phyloP scores from a whole-genome alignment of 2,797 vertebrate genomes.

The Knipowitschia caucasica region DNA sequence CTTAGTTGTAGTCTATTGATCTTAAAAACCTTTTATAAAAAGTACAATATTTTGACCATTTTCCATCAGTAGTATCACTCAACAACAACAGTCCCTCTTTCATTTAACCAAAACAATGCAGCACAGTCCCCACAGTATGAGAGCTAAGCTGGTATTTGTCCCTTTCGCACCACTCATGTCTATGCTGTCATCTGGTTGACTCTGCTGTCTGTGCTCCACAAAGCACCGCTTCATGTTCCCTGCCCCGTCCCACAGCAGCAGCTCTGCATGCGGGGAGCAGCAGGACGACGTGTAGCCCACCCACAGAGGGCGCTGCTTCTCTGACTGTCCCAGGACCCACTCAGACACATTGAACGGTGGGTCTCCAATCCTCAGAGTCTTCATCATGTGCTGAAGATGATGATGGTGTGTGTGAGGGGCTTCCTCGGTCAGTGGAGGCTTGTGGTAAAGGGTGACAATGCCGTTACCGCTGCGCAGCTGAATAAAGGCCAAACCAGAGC shows the following conservation, averaged over 20 bases:
- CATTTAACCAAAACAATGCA: slow-evolving; percentile 12
- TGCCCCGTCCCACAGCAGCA: slow-evolving; percentile 72
- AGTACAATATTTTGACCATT: no score
- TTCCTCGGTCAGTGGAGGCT: slow-evolving; percentile 22
- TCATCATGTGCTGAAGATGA: slow-evolving; percentile 20
- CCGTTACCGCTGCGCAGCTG: slow-evolving; percentile 68
- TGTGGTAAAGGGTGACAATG: slow-evolving; percentile 53
- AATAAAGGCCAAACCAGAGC: slow-evolving; percentile 70
- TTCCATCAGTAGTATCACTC: slow-evolving; percentile 3
- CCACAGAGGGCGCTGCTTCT: slow-evolving; percentile 60
- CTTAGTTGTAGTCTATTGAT: no score
- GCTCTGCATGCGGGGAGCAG: slow-evolving; percentile 67
- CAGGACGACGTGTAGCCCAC: slow-evolving; percentile 73
- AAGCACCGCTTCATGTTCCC: slow-evolving; percentile 70
- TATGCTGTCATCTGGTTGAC: slow-evolving; percentile 34
- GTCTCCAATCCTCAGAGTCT: slow-evolving; percentile 53
- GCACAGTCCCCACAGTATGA: slow-evolving; percentile 21
- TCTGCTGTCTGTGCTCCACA: slow-evolving; percentile 58
- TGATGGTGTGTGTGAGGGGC: not conserved
- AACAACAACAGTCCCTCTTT: slow-evolving; percentile 10
- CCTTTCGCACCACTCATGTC: slow-evolving; percentile 23
- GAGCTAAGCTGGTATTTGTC: not conserved
- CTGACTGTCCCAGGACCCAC: slow-evolving; percentile 44
- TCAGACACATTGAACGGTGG: slow-evolving; percentile 60
- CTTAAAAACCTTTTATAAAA: no score